Conservation (phyloP, 2,888 invertebrate species). For the Cataglyphis cursor region DNA sequence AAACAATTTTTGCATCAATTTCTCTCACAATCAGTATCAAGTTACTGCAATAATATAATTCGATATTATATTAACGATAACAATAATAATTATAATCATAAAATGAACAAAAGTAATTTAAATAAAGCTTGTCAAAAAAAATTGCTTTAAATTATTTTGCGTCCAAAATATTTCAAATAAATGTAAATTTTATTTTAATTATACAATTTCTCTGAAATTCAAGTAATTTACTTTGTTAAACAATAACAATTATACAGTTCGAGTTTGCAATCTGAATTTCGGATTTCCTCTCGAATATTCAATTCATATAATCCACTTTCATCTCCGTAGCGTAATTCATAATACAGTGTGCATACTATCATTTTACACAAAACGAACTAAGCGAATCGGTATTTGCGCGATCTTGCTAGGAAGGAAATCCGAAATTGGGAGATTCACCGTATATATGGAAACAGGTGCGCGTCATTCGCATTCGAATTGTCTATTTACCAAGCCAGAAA, state of each 20-base stretch:
- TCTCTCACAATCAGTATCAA: neutral
- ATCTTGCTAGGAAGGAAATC: conserved; percentile 32
- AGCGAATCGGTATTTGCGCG: conserved; percentile 10
- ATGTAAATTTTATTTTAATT: conserved; percentile 1
- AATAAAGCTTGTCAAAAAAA: neutral
- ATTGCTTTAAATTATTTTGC: neutral
- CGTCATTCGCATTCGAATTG: neutral
- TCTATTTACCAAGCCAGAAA: conserved; percentile 1
- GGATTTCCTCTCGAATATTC: conserved; percentile 25
- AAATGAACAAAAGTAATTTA: neutral
- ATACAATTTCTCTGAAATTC: conserved; percentile 18
- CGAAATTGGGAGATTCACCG: conserved; percentile 38
- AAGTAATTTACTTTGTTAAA: conserved; percentile 28
- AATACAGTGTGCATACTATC: conserved; percentile 22
- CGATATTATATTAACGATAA: neutral
- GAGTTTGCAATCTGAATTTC: conserved; percentile 38
- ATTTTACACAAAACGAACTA: conserved; percentile 33
- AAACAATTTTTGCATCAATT: neutral
- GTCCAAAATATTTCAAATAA: neutral
- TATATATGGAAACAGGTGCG: conserved; percentile 26
- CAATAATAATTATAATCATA: neutral
- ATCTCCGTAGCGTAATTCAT: conserved; percentile 34
- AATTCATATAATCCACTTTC: conserved; percentile 34
- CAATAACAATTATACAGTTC: conserved; percentile 7
- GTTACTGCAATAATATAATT: conserved; percentile 11